These are phyloP conservation scores for Turritopsis dohrnii DNA, from an alignment of 30 jellyfish, hydroid and myxozoan species.

Conservation along the genomic window DNA sequence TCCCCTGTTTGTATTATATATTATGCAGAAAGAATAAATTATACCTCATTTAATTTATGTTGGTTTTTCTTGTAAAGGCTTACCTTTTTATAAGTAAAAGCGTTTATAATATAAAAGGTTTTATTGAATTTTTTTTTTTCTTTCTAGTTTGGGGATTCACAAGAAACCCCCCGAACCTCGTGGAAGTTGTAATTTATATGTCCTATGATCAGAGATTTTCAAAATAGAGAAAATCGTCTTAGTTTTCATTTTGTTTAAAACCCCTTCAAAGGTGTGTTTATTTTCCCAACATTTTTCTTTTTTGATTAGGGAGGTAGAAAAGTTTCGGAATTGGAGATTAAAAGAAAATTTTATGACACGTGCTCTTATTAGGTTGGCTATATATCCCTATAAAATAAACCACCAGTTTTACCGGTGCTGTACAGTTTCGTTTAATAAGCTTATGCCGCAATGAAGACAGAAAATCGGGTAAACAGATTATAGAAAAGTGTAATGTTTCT, in stretches of 20 bases:
- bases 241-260: background rate
- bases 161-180: background rate
- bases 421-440: background rate
- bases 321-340: background rate
- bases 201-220: constrained; percentile 10
- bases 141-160: background rate
- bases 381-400: background rate
- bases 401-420: background rate
- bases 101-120: constrained; percentile 6
- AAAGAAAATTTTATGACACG: background rate
- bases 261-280: background rate
- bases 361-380: background rate
- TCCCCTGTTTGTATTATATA: constrained; percentile 13
- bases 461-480: background rate
- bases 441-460: background rate
- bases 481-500: background rate
- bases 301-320: too few relatives aligned
- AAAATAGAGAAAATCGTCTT: background rate
- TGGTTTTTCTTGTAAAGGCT: background rate
- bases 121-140: constrained; percentile 2
- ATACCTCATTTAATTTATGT: constrained; percentile 31
- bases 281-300: background rate
- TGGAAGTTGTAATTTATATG: constrained; percentile 7
- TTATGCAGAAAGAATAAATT: constrained; percentile 29
- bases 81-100: constrained; percentile 12